phyloP scores from a whole-genome alignment of 1,140 invertebrate genomes.

The Drosophila melanica region DNA sequence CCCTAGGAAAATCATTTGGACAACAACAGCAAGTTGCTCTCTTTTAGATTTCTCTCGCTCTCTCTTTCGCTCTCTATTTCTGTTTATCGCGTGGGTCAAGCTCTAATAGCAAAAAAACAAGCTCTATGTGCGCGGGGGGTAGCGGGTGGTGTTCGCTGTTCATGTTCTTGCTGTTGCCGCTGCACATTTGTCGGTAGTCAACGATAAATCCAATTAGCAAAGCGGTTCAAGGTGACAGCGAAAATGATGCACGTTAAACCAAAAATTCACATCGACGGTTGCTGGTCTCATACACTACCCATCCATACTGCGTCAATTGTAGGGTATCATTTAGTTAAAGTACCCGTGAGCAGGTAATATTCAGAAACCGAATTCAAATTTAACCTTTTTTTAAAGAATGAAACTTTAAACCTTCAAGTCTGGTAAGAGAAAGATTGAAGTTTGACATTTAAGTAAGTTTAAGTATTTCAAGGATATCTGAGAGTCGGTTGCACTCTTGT shows the following conservation, averaged over 20 bases:
- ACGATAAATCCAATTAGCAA: conserved; percentile 80
- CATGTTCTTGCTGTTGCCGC: background rate
- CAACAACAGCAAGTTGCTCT: background rate
- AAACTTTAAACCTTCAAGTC: too few species aligned
- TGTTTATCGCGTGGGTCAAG: conserved; percentile 25
- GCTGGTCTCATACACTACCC: background rate
- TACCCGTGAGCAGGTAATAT: too few species aligned
- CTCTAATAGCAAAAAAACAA: conserved; percentile 1
- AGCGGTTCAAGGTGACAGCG: conserved; percentile 69
- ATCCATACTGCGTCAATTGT: background rate
- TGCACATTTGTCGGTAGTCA: conserved; percentile 66
- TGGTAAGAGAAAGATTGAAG: too few species aligned
- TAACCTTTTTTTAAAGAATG: too few species aligned
- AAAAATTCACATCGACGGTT: conserved; percentile 36
- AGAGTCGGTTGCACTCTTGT: background rate
- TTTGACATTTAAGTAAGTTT: too few species aligned
- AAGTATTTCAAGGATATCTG: background rate
- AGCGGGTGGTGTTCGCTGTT: background rate
- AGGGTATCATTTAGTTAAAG: background rate
- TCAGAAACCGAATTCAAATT: too few species aligned
- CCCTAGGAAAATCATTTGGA: background rate
- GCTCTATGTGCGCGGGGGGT: background rate
- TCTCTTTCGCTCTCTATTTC: background rate
- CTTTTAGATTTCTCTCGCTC: background rate
- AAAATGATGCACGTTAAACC: conserved; percentile 67